Conservation (phyloP, 1,140 invertebrate genomes). For the Drosophila repletoides region DNA sequence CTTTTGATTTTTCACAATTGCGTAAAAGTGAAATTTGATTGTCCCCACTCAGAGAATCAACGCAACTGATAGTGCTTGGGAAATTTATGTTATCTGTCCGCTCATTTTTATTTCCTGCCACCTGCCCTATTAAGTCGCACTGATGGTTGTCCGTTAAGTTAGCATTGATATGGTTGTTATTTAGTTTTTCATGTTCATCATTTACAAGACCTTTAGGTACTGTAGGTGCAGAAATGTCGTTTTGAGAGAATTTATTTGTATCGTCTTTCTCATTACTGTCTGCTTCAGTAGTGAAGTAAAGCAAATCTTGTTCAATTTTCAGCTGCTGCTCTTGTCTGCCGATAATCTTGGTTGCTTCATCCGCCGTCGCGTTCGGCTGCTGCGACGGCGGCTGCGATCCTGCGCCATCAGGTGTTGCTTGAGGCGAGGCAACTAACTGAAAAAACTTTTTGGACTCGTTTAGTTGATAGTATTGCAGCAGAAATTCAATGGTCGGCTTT, state of each 20-base stretch:
- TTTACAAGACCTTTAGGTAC: background rate
- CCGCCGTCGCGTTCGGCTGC: constrained; percentile 42
- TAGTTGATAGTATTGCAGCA: constrained; percentile 79
- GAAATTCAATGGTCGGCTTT: constrained; percentile 73
- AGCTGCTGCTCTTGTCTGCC: constrained; percentile 11
- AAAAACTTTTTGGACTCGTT: constrained; percentile 82
- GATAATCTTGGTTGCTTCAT: constrained; percentile 26
- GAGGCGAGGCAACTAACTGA: constrained; percentile 82
- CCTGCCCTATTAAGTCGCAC: constrained; percentile 1
- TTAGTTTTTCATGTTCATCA: constrained; percentile 5
- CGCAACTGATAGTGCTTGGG: background rate
- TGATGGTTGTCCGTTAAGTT: constrained; percentile 2
- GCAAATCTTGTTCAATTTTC: background rate
- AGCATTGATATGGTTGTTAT: constrained; percentile 44
- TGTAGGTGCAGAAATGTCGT: background rate
- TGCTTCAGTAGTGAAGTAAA: background rate
- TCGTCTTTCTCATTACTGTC: background rate
- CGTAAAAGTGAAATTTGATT: background rate
- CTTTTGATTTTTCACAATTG: background rate
- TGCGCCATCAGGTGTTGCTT: constrained; percentile 65
- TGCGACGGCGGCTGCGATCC: constrained; percentile 46
- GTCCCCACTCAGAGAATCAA: constrained; percentile 12
- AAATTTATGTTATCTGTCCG: background rate
- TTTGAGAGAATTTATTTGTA: background rate
- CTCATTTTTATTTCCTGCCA: background rate